Evolutionary conservation across 1,140 invertebrate genomes (phyloP).

Genomic region (Helicoverpa armigera): DNA sequence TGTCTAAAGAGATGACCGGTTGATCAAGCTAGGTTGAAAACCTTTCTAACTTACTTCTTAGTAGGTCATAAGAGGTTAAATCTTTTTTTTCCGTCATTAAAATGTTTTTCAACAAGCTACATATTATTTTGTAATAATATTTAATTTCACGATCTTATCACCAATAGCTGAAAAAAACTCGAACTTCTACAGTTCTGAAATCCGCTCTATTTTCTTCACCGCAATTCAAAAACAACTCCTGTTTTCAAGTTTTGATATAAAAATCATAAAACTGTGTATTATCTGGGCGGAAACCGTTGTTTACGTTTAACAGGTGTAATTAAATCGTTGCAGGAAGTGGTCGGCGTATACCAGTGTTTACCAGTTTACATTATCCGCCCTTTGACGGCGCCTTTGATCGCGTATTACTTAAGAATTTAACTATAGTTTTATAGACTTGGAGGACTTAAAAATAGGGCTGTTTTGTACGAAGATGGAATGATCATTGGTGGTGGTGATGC

Average conservation of each 20-base stretch:
- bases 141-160: background rate
- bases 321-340: constrained; percentile 70
- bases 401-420: constrained; percentile 38
- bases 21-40: too few relatives aligned
- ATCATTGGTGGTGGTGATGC: too few relatives aligned
- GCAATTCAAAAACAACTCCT: background rate
- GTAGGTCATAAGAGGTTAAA: too few relatives aligned
- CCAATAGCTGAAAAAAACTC: too few relatives aligned
- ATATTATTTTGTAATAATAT: too few relatives aligned
- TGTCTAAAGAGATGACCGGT: too few relatives aligned
- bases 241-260: constrained; percentile 32
- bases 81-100: too few relatives aligned
- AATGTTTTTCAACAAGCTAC: too few relatives aligned
- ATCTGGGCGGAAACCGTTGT: constrained; percentile 63
- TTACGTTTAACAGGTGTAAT: constrained; percentile 68
- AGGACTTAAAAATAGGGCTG: constrained; percentile 29
- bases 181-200: too few relatives aligned
- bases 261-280: constrained; percentile 22
- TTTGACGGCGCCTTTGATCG: constrained; percentile 67
- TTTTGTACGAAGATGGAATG: background rate
- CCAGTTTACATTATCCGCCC: constrained; percentile 48
- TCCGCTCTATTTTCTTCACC: too few relatives aligned
- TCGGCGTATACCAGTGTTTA: constrained; percentile 43
- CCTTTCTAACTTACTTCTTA: too few relatives aligned
- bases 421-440: constrained; percentile 19